Base-by-base conservation (phyloP, 1,140 invertebrate species). In the Tribolium madens region DNA sequence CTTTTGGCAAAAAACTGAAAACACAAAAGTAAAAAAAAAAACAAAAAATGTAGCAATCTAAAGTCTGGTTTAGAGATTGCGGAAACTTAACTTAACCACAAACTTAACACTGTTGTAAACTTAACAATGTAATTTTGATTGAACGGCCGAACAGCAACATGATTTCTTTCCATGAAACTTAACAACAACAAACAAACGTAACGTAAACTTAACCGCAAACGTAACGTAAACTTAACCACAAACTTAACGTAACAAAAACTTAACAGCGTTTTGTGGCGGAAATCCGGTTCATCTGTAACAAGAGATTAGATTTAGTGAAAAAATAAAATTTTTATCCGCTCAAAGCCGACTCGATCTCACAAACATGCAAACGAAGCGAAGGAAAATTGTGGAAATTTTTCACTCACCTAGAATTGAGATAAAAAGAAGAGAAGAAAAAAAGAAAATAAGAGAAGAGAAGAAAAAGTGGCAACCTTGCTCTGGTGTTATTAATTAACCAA, bases 1-100 rank as follows among this genome's bases (percentile, higher is more conserved):
- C 69, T 75, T 78, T 68, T 76, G 17, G 52, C 21, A 26, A 78
- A 78, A 78, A 48, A 76, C 50, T 18, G 17, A 60, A 70, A 70
- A 64, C 71, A 71, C 17, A 36, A 78, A 78, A 75, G 21, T 12
- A 57, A 72, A 33, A 75, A 75, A 71, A 48, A 3, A 47, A 26
- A 75, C 33, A 53, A 26, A 77, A 73, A 10, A 46, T n/a, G 26
- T 10, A 42, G 31, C 21, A 52, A 74, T 7, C 33, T 15, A 33
- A 47, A 50, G 10, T 2, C 12, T 64, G 36, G 7, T 18, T 71
- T 21, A 47, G 31, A 21, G 15, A 71, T 13, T 33, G 31, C 36
- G 10, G 5, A 71, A 69, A 33, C 13, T 46, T 13, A 46, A 42
- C 31, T 64, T 68, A 68, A 68, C 60, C 3, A 46, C 31, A 69